Evolutionary conservation across 2,797 vertebrate species (phyloP).

Genomic region (Catostomus latipinnis): DNA sequence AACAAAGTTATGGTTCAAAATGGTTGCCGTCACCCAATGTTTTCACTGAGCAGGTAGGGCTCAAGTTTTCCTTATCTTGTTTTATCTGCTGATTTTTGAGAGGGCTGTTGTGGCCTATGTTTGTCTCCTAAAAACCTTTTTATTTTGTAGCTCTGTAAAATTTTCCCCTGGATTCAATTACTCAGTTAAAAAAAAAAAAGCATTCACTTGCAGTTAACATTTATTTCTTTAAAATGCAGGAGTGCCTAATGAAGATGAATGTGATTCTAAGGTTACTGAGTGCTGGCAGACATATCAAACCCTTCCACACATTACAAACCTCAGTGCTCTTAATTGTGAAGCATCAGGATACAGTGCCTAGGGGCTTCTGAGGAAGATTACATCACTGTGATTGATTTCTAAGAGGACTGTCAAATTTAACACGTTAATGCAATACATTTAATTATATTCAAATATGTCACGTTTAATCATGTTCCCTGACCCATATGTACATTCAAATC

Average conservation of each 20-base stretch:
- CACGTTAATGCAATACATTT: no score
- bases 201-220: constrained; percentile 3
- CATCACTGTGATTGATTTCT: constrained; percentile 1
- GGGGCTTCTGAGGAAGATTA: constrained; percentile 2
- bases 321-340: neutral
- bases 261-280: constrained; percentile 1
- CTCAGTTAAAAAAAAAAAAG: constrained; percentile 14
- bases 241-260: constrained; percentile 6
- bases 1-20: neutral
- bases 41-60: constrained; percentile 32
- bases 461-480: no score
- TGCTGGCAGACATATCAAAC: constrained; percentile 38
- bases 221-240: neutral
- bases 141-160: constrained; percentile 6
- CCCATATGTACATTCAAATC: no score
- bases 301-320: neutral
- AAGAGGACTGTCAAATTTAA: no score
- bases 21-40: constrained; percentile 20
- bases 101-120: constrained; percentile 5
- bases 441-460: no score
- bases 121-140: constrained; percentile 27
- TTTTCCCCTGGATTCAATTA: neutral
- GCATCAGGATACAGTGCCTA: neutral
- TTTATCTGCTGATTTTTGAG: constrained; percentile 26
- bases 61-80: neutral